Conservation (phyloP, 2,888 invertebrate genomes). For the Tethea ocularis region DNA sequence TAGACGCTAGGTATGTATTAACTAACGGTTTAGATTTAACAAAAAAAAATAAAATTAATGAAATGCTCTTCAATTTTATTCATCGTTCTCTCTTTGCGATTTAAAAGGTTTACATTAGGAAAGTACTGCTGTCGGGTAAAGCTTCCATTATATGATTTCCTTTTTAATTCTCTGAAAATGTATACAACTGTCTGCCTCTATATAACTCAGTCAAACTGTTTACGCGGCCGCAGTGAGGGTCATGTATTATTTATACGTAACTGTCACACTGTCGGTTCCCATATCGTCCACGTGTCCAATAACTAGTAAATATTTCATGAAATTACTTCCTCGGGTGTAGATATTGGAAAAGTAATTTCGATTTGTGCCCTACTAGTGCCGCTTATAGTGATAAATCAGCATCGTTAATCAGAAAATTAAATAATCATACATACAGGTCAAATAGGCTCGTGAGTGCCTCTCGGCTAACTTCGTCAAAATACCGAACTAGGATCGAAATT, state of each 20-base stretch:
- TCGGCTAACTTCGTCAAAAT: not conserved
- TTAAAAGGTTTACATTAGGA: too few relatives aligned
- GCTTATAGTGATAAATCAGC: not conserved
- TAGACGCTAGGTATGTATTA: too few relatives aligned
- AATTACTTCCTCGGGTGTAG: constrained; percentile 21
- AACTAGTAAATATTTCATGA: constrained; percentile 46
- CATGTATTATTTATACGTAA: constrained; percentile 39
- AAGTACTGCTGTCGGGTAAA: too few relatives aligned
- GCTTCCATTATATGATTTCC: too few relatives aligned
- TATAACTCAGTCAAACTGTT: constrained; percentile 18
- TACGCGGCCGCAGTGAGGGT: constrained; percentile 19
- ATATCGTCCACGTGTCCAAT: constrained; percentile 24
- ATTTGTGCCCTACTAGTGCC: not conserved
- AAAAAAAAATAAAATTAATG: too few relatives aligned
- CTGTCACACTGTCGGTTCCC: constrained; percentile 23
- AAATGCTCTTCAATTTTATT: too few relatives aligned
- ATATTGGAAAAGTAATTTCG: constrained; percentile 2
- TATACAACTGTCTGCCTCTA: not conserved
- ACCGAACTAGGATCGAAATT: not conserved
- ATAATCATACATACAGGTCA: not conserved
- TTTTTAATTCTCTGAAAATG: not conserved
- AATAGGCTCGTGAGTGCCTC: not conserved
- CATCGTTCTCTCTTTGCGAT: too few relatives aligned
- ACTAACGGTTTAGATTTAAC: too few relatives aligned
- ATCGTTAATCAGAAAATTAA: not conserved